Evolutionary conservation across 1,140 invertebrate genomes (phyloP), one percentile per base, ranked within the genome.

Genomic region (Saccostrea glomerata): DNA sequence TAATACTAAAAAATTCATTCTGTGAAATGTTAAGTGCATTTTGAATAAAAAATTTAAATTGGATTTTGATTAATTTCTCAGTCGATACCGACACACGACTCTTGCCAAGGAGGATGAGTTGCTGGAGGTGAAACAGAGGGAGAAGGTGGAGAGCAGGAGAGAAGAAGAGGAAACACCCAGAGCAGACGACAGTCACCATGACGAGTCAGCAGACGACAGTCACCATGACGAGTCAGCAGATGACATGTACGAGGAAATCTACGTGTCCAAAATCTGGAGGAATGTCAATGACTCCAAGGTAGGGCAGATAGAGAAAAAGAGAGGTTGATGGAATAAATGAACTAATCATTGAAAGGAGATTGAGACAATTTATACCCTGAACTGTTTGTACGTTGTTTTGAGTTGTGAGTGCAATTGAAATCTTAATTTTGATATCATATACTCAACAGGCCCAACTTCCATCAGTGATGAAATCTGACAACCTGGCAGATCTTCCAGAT

Each of bases 91-190:
- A 30, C 87, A 89, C 60, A 9, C 86, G 20, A 85, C 89, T 4
- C 83, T 92, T 9, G 88, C 90, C 9, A 92, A 91, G 77, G 88
- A 89, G 23, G 91, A 92, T 85, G 87, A 90, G 82, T 40, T 91
- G 6, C 40, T 84, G 25, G 91, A 92, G 83, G 90, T 87, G 0
- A 88, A 84, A 73, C 66, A 56, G n/a, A 86, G 54, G 58, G 60
- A 40, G n/a, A 36, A 84, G 63, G 86, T 13, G 40, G 77, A 30
- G 25, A n/a, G 11, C 2, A 47, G 17, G 36, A 36, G 17, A 54
- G 25, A 84, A 17, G 40, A 25, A 17, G 25, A 20, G 60, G 1
- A 23, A 30, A 77, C 56, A 82, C 7, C 40, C 25, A 7, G 13
- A 6, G n/a, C 15, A 23, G 40, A 11, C 17, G 25, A 66, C 56